A percentile compares a stretch with the other conserved stretches of the same genome.
Conservation (phyloP, 2,888 invertebrate species). For the Coecobrya sp. region DNA sequence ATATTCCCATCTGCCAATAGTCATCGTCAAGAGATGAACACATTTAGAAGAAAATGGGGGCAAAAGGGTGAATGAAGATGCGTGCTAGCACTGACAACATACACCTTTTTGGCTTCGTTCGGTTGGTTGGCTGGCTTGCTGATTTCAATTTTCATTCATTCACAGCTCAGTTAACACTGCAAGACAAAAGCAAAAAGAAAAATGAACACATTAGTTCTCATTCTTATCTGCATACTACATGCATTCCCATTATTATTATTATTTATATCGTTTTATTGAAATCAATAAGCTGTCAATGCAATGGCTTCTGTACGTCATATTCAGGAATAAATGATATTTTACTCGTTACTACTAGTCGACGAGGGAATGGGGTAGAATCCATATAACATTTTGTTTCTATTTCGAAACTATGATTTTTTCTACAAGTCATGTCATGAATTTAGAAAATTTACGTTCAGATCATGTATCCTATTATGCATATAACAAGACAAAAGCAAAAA, state of each 20-base stretch:
- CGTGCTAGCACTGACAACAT: neutral
- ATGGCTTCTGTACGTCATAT: constrained; percentile 72
- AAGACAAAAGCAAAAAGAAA: constrained; percentile 75
- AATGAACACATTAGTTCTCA: constrained; percentile 47
- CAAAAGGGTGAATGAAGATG: constrained; percentile 62
- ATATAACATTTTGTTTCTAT: constrained; percentile 22
- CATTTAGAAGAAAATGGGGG: constrained; percentile 44
- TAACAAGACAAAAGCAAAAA: constrained; percentile 77
- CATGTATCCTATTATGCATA: constrained; percentile 70
- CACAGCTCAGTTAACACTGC: constrained; percentile 78
- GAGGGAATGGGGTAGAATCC: constrained; percentile 30
- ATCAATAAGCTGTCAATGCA: constrained; percentile 82
- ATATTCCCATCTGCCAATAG: constrained; percentile 80
- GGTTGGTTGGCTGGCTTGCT: constrained; percentile 49
- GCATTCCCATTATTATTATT: constrained; percentile 46
- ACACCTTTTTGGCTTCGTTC: constrained; percentile 10
- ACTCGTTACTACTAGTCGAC: neutral
- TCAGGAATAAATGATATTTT: constrained; percentile 32
- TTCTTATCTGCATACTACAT: constrained; percentile 53
- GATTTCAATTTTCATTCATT: constrained; percentile 69
- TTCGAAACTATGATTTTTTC: constrained; percentile 46
- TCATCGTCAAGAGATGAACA: constrained; percentile 54
- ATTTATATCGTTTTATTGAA: constrained; percentile 71
- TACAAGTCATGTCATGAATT: constrained; percentile 65
- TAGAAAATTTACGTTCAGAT: constrained; percentile 66